A percentile compares a stretch with the other conserved stretches of the same genome.
These are phyloP conservation scores for Xestia sexstrigata DNA, from an alignment of 2,888 invertebrate genomes.

Conservation along the genomic window DNA sequence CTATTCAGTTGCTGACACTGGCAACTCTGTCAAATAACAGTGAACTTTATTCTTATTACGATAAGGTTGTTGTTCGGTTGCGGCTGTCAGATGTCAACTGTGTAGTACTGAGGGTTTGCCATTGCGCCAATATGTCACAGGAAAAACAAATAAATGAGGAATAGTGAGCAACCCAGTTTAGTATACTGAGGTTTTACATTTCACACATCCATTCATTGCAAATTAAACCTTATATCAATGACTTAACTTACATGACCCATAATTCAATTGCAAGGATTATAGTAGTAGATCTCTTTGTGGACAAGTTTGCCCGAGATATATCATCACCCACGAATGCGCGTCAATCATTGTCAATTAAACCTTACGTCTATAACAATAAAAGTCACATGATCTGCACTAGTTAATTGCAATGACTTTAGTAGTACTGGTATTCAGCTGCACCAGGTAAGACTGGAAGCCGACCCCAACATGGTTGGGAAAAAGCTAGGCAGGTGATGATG, in stretches of 20 bases:
- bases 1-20: not conserved
- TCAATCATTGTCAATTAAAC: not conserved
- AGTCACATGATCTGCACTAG: not conserved
- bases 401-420: too few species aligned
- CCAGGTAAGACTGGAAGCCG: not conserved
- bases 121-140: constrained; percentile 15
- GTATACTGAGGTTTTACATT: not conserved
- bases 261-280: too few species aligned
- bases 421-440: not conserved
- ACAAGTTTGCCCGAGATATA: not conserved
- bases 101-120: constrained; percentile 17
- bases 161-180: constrained; percentile 8
- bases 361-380: not conserved
- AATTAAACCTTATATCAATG: not conserved
- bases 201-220: not conserved
- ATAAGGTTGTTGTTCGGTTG: not conserved
- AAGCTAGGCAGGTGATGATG: not conserved
- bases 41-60: not conserved
- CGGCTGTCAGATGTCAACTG: not conserved
- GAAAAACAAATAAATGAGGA: constrained; percentile 29
- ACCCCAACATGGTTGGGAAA: not conserved
- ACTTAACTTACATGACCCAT: not conserved
- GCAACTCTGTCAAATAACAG: not conserved
- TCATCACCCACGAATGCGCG: not conserved
- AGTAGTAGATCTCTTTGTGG: not conserved